Conservation (phyloP, 2,113 vertebrate genomes). For the Chlamydotis undulata region DNA sequence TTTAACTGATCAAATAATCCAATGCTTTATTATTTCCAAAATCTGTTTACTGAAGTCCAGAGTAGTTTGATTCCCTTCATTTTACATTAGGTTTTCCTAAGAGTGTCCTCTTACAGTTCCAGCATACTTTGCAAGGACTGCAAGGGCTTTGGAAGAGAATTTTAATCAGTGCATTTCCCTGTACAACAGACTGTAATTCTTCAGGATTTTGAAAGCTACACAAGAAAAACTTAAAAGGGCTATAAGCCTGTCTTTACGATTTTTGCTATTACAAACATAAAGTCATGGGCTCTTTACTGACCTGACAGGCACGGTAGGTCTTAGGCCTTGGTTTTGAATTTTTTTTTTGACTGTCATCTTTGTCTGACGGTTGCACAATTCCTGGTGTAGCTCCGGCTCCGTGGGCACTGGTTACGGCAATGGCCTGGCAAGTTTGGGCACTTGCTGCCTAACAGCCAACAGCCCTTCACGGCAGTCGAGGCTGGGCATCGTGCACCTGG, state of each 20-base stretch:
- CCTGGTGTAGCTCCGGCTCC: background rate
- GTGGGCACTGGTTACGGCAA: too few relatives aligned
- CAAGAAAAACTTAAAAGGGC: background rate
- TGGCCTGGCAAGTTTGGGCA: background rate
- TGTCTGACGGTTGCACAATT: background rate
- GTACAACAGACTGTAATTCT: background rate
- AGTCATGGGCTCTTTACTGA: background rate
- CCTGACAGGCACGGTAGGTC: background rate
- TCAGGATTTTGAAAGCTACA: background rate
- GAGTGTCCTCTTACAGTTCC: background rate
- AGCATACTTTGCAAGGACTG: background rate
- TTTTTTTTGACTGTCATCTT: background rate
- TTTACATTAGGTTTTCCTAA: background rate
- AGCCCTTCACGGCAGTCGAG: fast-evolving
- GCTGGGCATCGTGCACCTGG: background rate
- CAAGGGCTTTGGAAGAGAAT: background rate
- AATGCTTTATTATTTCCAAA: background rate
- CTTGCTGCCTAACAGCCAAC: background rate
- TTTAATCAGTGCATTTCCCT: background rate
- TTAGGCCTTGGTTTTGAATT: background rate
- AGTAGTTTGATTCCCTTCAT: background rate
- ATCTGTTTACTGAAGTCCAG: background rate
- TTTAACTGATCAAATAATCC: background rate
- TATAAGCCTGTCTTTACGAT: fast-evolving
- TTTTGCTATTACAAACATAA: background rate